Evolutionary conservation across 2,797 vertebrate species (phyloP), one percentile per base, ranked within the genome.

Genomic region (Loris lydekkerianus): DNA sequence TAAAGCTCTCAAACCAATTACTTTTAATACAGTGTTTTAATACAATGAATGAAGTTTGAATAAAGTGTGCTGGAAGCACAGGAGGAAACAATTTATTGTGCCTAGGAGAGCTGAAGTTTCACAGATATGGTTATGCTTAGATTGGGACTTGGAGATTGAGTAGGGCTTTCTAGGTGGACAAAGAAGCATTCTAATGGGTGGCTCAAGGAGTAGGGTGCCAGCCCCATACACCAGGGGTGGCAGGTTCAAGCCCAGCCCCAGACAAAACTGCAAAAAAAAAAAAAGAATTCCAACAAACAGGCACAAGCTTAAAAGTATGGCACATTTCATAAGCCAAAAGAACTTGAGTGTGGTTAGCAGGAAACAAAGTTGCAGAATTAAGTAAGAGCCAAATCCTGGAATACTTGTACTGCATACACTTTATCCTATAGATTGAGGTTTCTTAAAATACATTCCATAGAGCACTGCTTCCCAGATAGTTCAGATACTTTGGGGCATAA

Each of bases 21-120:
- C 90, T 92, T 95, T 82, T 80, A 92, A 78, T 95, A 84, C 53
- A 88, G 61, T 87, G 84, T 92, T 95, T 82, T 80, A 92, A 78
- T 95, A 84, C 53, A 88, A 61, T 87, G 84, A 85, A 56, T 96
- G 76, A 95, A 97, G 76, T 93, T 94, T 94, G 81, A 96, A 65
- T 95, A 95, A 95, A 96, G 34, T 90, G 8, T 34, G 70, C 88
- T 96, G 84, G 77, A 92, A 95, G 84, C 77, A 93, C 81, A 93
- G 84, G 84, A 87, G 93, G 69, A 92, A 90, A 40, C 76, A 34
- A 86, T 75, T 97, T 93, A 86, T 63, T 76, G 78, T 94, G 75
- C 94, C 86, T 93, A 34, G 1, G 46, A 86, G 91, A 94, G n/a
- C 84, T 90, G 37, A 93, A 93, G 34, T 78, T 80, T 88, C 37